Base-by-base conservation (phyloP, 2,113 vertebrate genomes). In the Poecile atricapillus region DNA sequence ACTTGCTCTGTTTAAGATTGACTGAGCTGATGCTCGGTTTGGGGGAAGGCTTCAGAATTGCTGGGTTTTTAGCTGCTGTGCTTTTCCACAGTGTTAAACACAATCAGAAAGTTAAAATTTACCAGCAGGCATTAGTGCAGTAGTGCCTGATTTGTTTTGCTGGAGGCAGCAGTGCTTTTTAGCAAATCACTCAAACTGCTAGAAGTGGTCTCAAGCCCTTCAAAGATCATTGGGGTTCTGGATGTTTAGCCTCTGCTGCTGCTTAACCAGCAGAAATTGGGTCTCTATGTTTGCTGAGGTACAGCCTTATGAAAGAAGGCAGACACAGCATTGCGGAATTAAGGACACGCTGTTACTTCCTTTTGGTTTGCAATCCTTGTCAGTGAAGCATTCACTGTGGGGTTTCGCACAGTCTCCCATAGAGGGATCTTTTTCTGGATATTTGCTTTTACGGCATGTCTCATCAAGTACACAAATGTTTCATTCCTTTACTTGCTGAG, bases 311-410 rank as follows among this genome's bases (percentile, higher is more conserved):
- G 41, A 3, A 63, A 17, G 35, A 60, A 64, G 53, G 44, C 81
- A 22, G 20, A 35, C 10, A 2, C 15, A 17, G 25, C 13, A 43
- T 73, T 27, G 7, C 4, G 31, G 28, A 58, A 13, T 43, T 43
- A 46, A 49, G 28, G 46, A 25, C 1, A 1, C 0, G 0, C 17
- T 60, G 8, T 6, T 79, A 23, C 15, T 74, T 77, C 18, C 17
- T 30, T 78, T 68, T 43, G 67, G 20, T 68, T 55, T 83, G 39
- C 46, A 55, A 0, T 52, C 41, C 15, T 50, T 41, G 41, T 13
- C 23, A 41, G 28, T 52, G 43, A 64, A 49, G 3, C 5, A 11
- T 39, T 59, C 41, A 5, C 35, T 71, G 11, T 67, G 71, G 11
- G 14, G 27, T 62, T 93, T 85, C 3, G 5, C 37, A n/a, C 31